A percentile compares a stretch with the other conserved stretches of the same genome.
Conservation (phyloP, 2,888 invertebrate species). For the Psylliodes chrysocephalus region DNA sequence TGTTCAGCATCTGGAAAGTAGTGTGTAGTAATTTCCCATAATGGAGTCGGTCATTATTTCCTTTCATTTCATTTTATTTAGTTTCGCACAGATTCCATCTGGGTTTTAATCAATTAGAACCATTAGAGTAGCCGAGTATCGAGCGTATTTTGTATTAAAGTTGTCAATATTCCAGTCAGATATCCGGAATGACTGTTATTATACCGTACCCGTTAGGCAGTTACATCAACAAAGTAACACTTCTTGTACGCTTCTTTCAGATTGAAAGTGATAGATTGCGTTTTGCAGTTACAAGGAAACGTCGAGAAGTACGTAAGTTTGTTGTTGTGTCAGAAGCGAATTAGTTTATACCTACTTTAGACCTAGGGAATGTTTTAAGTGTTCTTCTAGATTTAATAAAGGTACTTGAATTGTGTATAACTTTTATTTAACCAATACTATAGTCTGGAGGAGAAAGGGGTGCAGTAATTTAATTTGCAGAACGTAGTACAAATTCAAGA, state of each 20-base stretch:
- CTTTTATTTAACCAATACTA: too few relatives aligned
- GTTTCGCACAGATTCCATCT: slow-evolving; percentile 9
- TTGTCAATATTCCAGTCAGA: slow-evolving; percentile 23
- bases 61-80: slow-evolving; percentile 14
- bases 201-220: slow-evolving; percentile 23
- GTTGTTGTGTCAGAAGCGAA: too few relatives aligned
- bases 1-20: slow-evolving; percentile 1
- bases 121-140: slow-evolving; percentile 1
- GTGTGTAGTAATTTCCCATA: slow-evolving; percentile 5
- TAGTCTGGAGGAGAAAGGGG: too few relatives aligned
- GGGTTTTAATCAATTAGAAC: slow-evolving; percentile 17
- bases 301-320: too few relatives aligned
- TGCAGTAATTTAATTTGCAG: too few relatives aligned
- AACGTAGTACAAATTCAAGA: too few relatives aligned
- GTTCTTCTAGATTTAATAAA: too few relatives aligned
- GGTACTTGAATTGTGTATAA: too few relatives aligned
- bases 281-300: too few relatives aligned
- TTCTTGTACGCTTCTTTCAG: slow-evolving; percentile 3
- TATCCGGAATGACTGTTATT: slow-evolving; percentile 20
- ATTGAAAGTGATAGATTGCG: slow-evolving; percentile 12
- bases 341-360: too few relatives aligned
- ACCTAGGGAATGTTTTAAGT: too few relatives aligned
- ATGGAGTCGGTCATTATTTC: slow-evolving; percentile 4
- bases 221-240: slow-evolving; percentile 15
- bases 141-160: slow-evolving; percentile 18